Conservation (phyloP, 2,113 vertebrate species). For the Chaetura pelagica region DNA sequence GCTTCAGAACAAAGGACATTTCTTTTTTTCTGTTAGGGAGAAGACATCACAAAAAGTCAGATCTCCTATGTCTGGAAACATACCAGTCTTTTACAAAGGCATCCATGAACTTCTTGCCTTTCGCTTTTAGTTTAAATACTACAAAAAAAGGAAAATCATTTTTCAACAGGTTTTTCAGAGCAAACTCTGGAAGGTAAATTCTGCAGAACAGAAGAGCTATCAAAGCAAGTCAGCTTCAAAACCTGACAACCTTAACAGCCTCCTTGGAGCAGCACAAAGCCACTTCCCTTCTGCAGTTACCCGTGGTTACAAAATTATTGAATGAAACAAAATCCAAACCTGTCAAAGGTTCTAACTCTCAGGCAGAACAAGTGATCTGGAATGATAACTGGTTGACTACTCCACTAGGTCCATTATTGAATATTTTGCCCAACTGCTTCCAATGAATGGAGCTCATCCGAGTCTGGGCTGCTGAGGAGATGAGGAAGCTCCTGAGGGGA, state of each 20-base stretch:
- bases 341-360: not conserved
- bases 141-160: not conserved
- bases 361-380: not conserved
- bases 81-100: not conserved
- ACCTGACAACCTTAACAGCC: not conserved
- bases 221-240: not conserved
- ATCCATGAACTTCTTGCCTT: not conserved
- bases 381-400: not conserved
- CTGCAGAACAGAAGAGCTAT: not conserved
- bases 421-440: not conserved
- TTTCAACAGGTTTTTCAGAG: not conserved
- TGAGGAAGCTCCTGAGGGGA: not conserved
- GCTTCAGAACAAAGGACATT: not conserved
- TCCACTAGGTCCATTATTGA: not conserved
- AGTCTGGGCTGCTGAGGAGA: not conserved
- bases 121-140: not conserved
- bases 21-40: not conserved
- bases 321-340: slow-evolving; percentile 15
- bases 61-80: not conserved
- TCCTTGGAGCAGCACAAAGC: not conserved
- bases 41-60: not conserved
- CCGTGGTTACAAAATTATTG: not conserved
- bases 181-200: not conserved
- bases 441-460: not conserved
- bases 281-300: not conserved